Percentiles rank a stretch among this genome's conserved stretches.
These are phyloP conservation scores for Gallinago nigripennis DNA, from an alignment of 2,797 vertebrate genomes.

Conservation along the genomic window DNA sequence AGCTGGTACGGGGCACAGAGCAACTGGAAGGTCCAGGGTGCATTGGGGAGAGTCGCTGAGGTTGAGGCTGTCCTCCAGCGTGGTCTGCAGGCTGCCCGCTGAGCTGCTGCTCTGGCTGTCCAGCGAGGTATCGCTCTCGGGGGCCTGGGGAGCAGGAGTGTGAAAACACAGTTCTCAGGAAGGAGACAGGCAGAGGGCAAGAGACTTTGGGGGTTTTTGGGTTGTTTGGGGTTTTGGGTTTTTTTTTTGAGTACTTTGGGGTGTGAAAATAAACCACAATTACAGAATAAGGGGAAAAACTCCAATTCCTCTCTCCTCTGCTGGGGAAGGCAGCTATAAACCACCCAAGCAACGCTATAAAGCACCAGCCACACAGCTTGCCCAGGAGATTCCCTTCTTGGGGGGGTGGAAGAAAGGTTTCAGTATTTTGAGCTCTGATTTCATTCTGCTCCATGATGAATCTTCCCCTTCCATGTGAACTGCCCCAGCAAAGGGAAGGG, in stretches of 20 bases:
- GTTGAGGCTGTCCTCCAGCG: conserved; percentile 92
- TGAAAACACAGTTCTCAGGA: not conserved
- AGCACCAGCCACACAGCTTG: not conserved
- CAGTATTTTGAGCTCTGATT: not conserved
- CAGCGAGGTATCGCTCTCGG: conserved; percentile 91
- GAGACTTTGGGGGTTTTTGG: not conserved
- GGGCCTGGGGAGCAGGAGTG: conserved; percentile 73
- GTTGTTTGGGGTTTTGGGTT: not conserved
- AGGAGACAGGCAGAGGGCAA: not conserved
- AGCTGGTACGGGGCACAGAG: conserved; percentile 66
- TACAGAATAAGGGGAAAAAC: not conserved
- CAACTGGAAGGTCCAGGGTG: conserved; percentile 77
- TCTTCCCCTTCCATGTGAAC: not conserved
- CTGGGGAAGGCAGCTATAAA: not conserved
- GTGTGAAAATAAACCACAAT: not conserved
- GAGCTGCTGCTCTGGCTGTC: conserved; percentile 89
- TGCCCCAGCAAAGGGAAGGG: not conserved
- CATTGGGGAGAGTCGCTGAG: conserved; percentile 91
- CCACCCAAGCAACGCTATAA: not conserved
- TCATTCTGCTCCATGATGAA: not conserved
- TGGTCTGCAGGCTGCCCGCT: conserved; percentile 91
- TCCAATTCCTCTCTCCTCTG: not conserved
- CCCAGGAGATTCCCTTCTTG: not conserved
- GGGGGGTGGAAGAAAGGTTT: not conserved
- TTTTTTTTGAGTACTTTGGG: not conserved